Conservation (phyloP, 1,140 invertebrate genomes). For the Protaetia brevitarsis region DNA sequence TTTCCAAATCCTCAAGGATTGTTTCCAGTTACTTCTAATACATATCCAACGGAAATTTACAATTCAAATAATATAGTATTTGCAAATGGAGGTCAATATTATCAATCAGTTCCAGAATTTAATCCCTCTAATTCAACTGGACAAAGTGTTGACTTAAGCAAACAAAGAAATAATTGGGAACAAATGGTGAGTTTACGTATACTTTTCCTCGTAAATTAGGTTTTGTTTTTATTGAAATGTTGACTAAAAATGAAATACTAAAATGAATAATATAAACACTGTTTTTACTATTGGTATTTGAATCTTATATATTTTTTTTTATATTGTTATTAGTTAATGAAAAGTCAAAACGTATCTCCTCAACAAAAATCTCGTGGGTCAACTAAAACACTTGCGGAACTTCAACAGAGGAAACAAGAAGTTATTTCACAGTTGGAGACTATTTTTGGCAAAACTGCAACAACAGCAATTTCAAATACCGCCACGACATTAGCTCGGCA, state of each 20-base stretch:
- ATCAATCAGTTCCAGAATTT: conserved; percentile 23
- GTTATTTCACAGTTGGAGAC: conserved; percentile 66
- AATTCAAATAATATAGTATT: conserved; percentile 42
- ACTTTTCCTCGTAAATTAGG: no score
- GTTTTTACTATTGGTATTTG: no score
- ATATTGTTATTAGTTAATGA: conserved; percentile 29
- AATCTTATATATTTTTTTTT: no score
- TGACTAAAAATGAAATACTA: no score
- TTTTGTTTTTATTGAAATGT: no score
- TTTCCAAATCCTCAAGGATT: conserved; percentile 38
- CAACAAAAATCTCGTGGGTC: conserved; percentile 30
- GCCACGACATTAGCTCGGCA: conserved; percentile 44
- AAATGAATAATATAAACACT: no score
- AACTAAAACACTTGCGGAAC: conserved; percentile 57
- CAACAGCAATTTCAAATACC: conserved; percentile 48
- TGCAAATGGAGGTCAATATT: conserved; percentile 40
- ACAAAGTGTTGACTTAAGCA: conserved; percentile 20
- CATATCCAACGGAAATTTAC: conserved; percentile 44
- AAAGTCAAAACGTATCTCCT: conserved; percentile 32
- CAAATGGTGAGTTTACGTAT: conserved; percentile 25
- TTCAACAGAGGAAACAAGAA: conserved; percentile 65
- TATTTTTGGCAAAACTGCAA: conserved; percentile 56
- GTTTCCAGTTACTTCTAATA: conserved; percentile 37
- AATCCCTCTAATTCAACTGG: conserved; percentile 25
- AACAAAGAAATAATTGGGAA: conserved; percentile 28